A percentile compares a stretch with the other conserved stretches of the same genome.
Evolutionary conservation across 2,797 vertebrate species (phyloP).

Genomic region (Aselliscus stoliczkanus): DNA sequence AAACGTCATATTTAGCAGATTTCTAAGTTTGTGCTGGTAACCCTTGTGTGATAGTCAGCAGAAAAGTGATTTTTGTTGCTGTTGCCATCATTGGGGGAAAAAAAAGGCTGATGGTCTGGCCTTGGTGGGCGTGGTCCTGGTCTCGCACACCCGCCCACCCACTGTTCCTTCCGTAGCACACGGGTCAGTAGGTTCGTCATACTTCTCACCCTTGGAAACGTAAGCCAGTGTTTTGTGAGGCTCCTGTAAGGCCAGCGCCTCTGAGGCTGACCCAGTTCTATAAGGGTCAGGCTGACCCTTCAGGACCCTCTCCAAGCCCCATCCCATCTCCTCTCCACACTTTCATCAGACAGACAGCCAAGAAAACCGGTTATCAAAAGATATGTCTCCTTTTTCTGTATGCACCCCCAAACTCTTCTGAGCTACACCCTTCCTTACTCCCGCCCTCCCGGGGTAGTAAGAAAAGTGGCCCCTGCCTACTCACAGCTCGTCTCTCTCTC

Average conservation of each 20-base stretch:
- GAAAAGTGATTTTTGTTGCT: neutral
- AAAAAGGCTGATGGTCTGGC: neutral
- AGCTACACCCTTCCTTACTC: neutral
- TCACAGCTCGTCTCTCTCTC: too few relatives aligned
- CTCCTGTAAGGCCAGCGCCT: neutral
- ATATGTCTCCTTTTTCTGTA: neutral
- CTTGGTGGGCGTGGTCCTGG: rapidly evolving
- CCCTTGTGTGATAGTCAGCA: neutral
- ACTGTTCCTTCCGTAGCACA: rapidly evolving
- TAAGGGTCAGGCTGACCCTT: too few relatives aligned
- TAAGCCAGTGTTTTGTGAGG: neutral
- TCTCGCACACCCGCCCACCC: neutral
- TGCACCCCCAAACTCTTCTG: neutral
- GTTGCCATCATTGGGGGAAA: rapidly evolving
- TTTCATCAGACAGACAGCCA: neutral
- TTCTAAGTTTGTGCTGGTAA: neutral
- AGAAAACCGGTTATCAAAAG: neutral
- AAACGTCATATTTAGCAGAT: neutral
- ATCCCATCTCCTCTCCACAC: neutral
- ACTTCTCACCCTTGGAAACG: neutral
- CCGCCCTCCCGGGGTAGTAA: neutral
- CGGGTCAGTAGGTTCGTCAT: rapidly evolving
- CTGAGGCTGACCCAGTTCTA: neutral
- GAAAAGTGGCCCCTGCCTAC: rapidly evolving
- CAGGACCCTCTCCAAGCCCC: neutral